Evolutionary conservation across 2,113 vertebrate genomes (phyloP).

Genomic region (Seriola aureovittata): DNA sequence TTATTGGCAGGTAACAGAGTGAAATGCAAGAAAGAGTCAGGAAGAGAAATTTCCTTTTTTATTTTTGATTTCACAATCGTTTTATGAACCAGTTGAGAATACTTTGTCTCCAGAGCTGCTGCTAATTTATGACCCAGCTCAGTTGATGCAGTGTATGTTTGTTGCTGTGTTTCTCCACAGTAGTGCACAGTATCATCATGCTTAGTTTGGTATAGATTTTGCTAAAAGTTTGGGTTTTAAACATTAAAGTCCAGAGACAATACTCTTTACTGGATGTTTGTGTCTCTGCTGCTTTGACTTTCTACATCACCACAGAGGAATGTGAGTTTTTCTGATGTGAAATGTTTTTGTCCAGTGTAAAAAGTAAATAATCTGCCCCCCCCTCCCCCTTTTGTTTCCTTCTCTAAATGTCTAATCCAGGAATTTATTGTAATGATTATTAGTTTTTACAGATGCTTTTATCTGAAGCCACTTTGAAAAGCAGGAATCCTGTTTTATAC

Average conservation of each 20-base stretch:
- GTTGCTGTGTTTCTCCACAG: constrained; percentile 28
- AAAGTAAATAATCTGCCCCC: constrained; percentile 63
- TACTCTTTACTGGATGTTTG: constrained; percentile 37
- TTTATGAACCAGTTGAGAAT: neutral
- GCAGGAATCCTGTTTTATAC: constrained; percentile 75
- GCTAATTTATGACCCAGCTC: neutral
- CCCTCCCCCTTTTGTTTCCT: constrained; percentile 20
- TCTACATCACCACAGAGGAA: constrained; percentile 39
- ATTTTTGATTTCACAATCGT: constrained; percentile 1
- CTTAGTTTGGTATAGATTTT: constrained; percentile 29
- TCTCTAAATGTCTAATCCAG: constrained; percentile 59
- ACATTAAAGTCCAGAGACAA: constrained; percentile 15
- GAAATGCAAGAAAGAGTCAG: neutral
- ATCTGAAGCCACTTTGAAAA: constrained; percentile 76
- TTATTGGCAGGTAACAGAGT: neutral
- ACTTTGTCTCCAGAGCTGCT: neutral
- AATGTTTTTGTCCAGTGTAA: constrained; percentile 38
- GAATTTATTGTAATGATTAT: constrained; percentile 67
- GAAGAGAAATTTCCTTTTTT: neutral
- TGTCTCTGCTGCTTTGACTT: constrained; percentile 47
- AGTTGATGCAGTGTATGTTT: neutral
- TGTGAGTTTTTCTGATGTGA: constrained; percentile 2
- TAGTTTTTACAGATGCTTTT: constrained; percentile 81
- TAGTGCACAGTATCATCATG: neutral
- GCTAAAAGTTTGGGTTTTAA: constrained; percentile 18